Evolutionary conservation across 2,888 invertebrate genomes (phyloP), one percentile per base, ranked within the genome.

Genomic region (Coelinius sp.): DNA sequence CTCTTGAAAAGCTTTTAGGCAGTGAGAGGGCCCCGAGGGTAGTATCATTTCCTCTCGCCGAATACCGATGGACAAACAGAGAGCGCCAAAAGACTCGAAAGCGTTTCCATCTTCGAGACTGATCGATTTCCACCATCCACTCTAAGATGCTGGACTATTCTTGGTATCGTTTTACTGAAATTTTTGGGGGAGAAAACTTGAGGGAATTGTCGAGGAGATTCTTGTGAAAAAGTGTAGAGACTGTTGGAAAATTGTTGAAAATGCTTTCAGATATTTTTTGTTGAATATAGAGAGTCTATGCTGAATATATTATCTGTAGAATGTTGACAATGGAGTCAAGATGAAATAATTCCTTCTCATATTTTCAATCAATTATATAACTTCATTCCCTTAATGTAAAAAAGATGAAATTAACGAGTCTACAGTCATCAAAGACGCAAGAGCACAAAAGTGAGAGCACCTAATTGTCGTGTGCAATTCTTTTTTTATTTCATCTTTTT

Each of bases 1-100:
- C 44, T 62, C 69, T 49, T 63, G 35, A 46, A 10, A 63, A 62
- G 35, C 62, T 62, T 59, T 69, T 62, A 62, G 62, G 4, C 38
- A 35, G 27, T 59, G 62, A 62, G 31, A 25, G 62, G 14, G n/a
- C 12, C 20, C n/a, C 12, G 2, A 20, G 38, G 62, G 62, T 38
- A 62, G 62, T 62, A 62, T 62, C 62, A 62, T 38, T 62, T 62
- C 89, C 91, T 90, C 76, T 78, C 71, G 71, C 73, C 74, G 75
- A 73, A 77, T 49, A n/a, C 22, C 59, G 17, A 35, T 75, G 78
- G 73, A 76, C 78, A 73, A 75, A 76, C 71, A 77, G 68, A 76
- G 74, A 73, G 64, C 65, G 66, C 73, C 35, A 31, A 35, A 66
- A 62, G 52, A 73, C 68, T 71, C 73, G 20, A 20, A 38, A 41